Percentiles rank a stretch among this genome's conserved stretches.
These are phyloP conservation scores for Gymnodraco acuticeps DNA, from an alignment of 2,797 vertebrate genomes.

Conservation along the genomic window DNA sequence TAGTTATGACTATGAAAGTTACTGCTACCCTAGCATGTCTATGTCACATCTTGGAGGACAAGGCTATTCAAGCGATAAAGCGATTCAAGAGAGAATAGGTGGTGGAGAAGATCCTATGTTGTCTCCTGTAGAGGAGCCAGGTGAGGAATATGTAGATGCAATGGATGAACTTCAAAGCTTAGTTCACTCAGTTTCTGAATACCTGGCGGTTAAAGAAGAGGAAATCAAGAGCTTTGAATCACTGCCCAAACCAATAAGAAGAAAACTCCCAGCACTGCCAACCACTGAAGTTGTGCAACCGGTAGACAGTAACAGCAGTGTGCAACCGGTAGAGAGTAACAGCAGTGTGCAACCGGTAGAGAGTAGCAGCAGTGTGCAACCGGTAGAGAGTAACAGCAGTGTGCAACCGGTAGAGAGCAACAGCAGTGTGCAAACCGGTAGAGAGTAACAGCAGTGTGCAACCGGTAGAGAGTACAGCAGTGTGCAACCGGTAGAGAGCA, in stretches of 20 bases:
- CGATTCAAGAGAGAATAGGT: conserved; percentile 34
- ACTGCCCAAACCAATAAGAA: conserved; percentile 82
- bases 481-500: conserved; percentile 22
- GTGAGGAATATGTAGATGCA: conserved; percentile 87
- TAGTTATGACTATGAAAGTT: conserved; percentile 78
- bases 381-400: too few relatives aligned
- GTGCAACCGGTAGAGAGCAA: too few relatives aligned
- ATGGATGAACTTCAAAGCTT: conserved; percentile 94
- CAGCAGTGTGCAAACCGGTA: too few relatives aligned
- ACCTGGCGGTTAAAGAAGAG: conserved; percentile 95
- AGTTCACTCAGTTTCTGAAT: conserved; percentile 95
- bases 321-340: too few relatives aligned
- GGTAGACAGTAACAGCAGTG: conserved; percentile 19
- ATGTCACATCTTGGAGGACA: conserved; percentile 55
- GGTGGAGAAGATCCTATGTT: conserved; percentile 64
- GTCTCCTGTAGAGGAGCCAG: conserved; percentile 84
- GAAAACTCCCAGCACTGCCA: conserved; percentile 77
- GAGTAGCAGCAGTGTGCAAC: too few relatives aligned
- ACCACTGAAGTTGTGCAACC: conserved; percentile 42
- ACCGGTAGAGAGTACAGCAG: neutral
- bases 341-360: too few relatives aligned
- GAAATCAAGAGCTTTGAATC: conserved; percentile 92
- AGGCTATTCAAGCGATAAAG: conserved; percentile 27
- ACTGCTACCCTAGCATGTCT: conserved; percentile 68
- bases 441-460: too few relatives aligned